Evolutionary conservation across 2,797 vertebrate genomes (phyloP).

Genomic region (Sciurus carolinensis): DNA sequence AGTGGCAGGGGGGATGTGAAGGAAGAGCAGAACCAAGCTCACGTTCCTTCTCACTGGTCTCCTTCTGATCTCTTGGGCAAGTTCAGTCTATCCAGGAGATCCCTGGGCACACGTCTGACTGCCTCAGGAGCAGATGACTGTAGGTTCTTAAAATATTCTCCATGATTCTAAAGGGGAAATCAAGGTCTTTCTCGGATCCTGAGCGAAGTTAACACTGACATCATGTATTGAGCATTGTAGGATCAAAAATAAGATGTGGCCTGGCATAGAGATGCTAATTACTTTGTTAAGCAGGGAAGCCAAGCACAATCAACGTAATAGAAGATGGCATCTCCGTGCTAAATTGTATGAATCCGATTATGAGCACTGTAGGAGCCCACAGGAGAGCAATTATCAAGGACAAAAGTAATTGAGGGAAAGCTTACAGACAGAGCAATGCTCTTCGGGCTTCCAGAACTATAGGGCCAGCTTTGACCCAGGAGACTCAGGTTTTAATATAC

Average conservation of each 20-base stretch:
- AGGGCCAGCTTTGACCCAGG: background rate
- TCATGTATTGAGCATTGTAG: background rate
- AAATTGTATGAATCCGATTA: background rate
- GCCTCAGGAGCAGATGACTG: background rate
- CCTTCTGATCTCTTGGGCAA: background rate
- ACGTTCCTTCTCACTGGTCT: background rate
- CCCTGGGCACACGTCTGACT: background rate
- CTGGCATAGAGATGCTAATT: background rate
- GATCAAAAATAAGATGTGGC: background rate
- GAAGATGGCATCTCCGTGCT: background rate
- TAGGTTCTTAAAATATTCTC: background rate
- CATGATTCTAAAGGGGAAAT: background rate
- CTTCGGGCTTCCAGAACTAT: background rate
- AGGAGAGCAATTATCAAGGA: background rate
- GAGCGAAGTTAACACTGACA: background rate
- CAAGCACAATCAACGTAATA: background rate
- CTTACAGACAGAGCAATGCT: background rate
- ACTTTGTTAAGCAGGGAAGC: slow-evolving; percentile 34
- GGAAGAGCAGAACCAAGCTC: background rate
- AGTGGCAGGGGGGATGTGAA: background rate
- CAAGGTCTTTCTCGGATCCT: slow-evolving; percentile 20
- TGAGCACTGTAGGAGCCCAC: fast-evolving
- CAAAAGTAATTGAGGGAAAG: background rate
- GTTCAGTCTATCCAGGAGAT: background rate
- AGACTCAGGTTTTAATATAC: background rate